phyloP scores from a whole-genome alignment of 2,113 vertebrate species.

The Pholis gunnellus region DNA sequence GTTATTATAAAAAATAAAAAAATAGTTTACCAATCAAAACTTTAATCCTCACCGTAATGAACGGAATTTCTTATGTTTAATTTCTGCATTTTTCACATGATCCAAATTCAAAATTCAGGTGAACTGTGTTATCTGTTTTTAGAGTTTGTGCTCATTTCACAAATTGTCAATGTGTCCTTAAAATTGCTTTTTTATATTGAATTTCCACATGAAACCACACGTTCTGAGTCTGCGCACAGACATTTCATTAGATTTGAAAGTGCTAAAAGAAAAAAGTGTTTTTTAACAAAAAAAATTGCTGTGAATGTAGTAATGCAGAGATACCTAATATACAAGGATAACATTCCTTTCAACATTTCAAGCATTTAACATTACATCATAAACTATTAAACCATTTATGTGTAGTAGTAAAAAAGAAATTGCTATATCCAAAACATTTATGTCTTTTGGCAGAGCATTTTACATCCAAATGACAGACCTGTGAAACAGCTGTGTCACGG shows the following conservation, averaged over 20 bases:
- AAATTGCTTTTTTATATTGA: not conserved
- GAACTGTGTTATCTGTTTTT: not conserved
- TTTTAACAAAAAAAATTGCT: not conserved
- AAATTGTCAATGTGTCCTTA: not conserved
- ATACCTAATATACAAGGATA: not conserved
- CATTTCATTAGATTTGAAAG: not conserved
- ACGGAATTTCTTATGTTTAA: not conserved
- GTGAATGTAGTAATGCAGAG: not conserved
- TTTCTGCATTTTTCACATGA: not conserved
- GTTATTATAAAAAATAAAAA: too few species aligned
- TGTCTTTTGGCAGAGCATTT: slow-evolving; percentile 36
- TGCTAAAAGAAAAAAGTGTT: not conserved
- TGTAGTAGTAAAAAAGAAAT: slow-evolving; percentile 1
- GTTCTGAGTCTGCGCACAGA: not conserved
- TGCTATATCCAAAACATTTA: slow-evolving; percentile 8
- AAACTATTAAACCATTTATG: not conserved
- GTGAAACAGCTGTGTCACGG: slow-evolving; percentile 58
- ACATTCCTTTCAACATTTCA: not conserved
- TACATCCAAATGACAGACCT: slow-evolving; percentile 48
- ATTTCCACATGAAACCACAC: not conserved
- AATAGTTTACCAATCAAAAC: not conserved
- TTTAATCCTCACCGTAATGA: not conserved
- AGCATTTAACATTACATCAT: not conserved
- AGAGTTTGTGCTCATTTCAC: not conserved
- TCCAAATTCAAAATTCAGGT: not conserved